Base-by-base conservation (phyloP, 2,113 vertebrate genomes). In the Osmerus mordax region DNA sequence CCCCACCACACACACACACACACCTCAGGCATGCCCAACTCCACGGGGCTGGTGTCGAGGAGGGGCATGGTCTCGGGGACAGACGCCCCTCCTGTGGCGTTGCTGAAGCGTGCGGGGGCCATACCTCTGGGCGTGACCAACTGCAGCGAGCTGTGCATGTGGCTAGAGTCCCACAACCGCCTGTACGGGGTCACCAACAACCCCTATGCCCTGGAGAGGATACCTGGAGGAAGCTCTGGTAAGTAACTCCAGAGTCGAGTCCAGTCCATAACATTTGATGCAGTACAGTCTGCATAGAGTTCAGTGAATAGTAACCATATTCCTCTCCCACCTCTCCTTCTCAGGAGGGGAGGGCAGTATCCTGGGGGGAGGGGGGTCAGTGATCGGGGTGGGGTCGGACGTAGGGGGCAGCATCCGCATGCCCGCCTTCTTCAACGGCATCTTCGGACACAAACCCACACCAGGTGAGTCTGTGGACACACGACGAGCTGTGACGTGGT, bases 361-460 rank as follows among this genome's bases (percentile, higher is more conserved):
- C 5, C 76, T 97, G 71, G 94, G 56, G 8, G 91, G 87, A 2
- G 95, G 93, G 0, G 93, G 93, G 4, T 91, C 96, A 0, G 91
- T 97, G 36, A 86, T 97, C 0, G 95, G 96, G 0, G 71, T 97
- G 3, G 96, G 96, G 69, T 94, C 96, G 0, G 96, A 97, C 78
- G 93, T 97, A 0, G 95, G 94, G 0, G 96, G 96, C 79, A 98
- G 96, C 76, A 98, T 98, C 85, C 93, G 96, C 0, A 94, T 98
- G 78, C 96, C 96, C 0, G 93, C 92, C 51, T 98, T 96, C 88
- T 97, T 96, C 87, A 96, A 95, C 0, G 96, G 96, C 0, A 75
- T 98, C 78, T 98, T 96, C 15, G 96, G 96, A 74, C 96, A 97
- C 69, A 97, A 97, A 77, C 89, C 94, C 76, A 94, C 93, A 0